Conservation (phyloP, 2,113 vertebrate genomes). For the Thermophis baileyi region DNA sequence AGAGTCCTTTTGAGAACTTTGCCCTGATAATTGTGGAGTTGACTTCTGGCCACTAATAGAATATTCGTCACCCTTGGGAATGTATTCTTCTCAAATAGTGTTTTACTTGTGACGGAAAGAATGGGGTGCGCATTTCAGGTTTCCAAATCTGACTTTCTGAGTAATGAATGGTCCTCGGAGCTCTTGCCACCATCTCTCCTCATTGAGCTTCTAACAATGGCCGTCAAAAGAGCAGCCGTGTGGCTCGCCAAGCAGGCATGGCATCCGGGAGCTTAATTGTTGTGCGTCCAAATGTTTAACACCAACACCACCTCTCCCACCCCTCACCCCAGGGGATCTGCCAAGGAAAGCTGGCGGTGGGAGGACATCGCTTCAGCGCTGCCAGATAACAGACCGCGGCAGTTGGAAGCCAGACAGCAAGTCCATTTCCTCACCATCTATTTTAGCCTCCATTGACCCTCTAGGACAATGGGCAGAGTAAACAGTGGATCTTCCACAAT, state of each 20-base stretch:
- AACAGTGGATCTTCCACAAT: slow-evolving; percentile 29
- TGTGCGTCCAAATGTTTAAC: slow-evolving; percentile 19
- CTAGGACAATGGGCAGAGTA: slow-evolving; percentile 36
- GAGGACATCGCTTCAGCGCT: slow-evolving; percentile 20
- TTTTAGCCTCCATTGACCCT: slow-evolving; percentile 45
- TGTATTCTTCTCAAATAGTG: neutral
- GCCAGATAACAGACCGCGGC: neutral
- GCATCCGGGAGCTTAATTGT: slow-evolving; percentile 15
- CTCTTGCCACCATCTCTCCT: neutral
- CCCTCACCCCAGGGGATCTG: slow-evolving; percentile 23
- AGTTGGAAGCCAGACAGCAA: slow-evolving; percentile 30
- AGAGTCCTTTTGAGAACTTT: neutral
- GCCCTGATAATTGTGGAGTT: neutral
- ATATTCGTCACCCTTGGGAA: neutral
- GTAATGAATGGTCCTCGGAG: neutral
- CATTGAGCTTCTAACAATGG: neutral
- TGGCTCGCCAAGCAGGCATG: slow-evolving; percentile 16
- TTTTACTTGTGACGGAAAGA: slow-evolving; percentile 9
- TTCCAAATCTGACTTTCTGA: slow-evolving; percentile 6
- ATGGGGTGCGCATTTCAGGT: neutral
- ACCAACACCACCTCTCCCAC: neutral
- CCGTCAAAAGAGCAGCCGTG: slow-evolving; percentile 23
- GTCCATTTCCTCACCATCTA: slow-evolving; percentile 50
- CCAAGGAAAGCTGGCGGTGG: slow-evolving; percentile 43
- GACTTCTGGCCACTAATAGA: neutral